phyloP scores from a whole-genome alignment of 2,797 vertebrate genomes.

The Sebastolobus altivelis region DNA sequence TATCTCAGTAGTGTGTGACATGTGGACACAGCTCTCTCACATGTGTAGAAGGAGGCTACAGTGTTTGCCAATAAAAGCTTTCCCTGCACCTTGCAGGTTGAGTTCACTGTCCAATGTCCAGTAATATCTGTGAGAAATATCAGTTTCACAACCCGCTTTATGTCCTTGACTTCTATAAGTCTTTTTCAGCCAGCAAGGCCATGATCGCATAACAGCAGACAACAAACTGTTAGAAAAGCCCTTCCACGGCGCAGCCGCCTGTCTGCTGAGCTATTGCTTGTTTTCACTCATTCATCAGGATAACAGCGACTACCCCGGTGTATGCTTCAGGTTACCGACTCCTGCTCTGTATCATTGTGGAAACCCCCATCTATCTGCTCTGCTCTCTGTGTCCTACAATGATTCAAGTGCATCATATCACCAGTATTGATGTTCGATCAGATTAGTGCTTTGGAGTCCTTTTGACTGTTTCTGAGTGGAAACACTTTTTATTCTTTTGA shows the following conservation, averaged over 20 bases:
- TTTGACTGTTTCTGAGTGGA: conserved; percentile 25
- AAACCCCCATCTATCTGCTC: conserved; percentile 7
- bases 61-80: neutral
- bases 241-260: neutral
- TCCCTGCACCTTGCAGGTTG: neutral
- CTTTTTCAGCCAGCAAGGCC: neutral
- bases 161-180: neutral
- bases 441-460: conserved; percentile 8
- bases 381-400: neutral
- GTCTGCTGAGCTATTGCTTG: neutral
- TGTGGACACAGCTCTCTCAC: neutral
- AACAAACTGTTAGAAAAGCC: neutral
- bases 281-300: neutral
- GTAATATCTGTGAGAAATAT: neutral
- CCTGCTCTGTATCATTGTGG: neutral
- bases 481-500: conserved; percentile 24
- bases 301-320: neutral
- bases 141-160: neutral
- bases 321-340: neutral
- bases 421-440: conserved; percentile 23
- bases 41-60: neutral
- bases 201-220: neutral
- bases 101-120: conserved; percentile 3
- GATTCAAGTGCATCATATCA: conserved; percentile 22
- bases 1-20: neutral